Evolutionary conservation across 2,797 vertebrate species (phyloP).

Genomic region (Betta splendens): DNA sequence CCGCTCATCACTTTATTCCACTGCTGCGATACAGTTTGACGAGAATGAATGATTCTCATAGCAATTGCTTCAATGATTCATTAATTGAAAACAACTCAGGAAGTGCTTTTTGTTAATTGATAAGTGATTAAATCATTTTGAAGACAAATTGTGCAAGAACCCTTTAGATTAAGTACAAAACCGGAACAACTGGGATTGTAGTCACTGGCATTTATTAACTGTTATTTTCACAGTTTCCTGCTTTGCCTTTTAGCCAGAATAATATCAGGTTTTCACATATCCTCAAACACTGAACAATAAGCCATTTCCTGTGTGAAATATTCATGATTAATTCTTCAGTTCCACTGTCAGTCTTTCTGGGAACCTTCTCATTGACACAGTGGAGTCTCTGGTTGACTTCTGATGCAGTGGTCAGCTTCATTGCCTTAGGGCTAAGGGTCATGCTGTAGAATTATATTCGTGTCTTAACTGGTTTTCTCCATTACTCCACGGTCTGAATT

Average conservation of each 20-base stretch:
- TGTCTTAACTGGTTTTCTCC: no score
- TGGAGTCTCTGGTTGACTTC: neutral
- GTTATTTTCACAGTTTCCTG: neutral
- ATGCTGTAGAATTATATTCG: no score
- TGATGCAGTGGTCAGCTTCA: no score
- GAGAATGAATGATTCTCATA: neutral
- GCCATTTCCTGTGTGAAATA: conserved; percentile 30
- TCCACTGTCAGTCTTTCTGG: conserved; percentile 18
- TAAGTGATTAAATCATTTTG: neutral
- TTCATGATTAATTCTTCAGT: no score
- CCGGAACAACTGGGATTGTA: no score
- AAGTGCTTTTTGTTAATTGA: neutral
- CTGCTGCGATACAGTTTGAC: neutral
- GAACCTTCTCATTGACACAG: neutral
- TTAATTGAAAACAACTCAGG: neutral
- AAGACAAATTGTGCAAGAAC: neutral
- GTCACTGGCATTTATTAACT: neutral
- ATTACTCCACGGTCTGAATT: no score
- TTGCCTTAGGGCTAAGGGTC: no score
- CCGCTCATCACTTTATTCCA: neutral
- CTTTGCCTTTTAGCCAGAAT: no score
- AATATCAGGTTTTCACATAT: no score
- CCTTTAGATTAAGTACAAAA: no score
- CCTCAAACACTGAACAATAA: conserved; percentile 23
- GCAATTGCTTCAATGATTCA: neutral